Base-by-base conservation (phyloP, 2,797 vertebrate genomes). In the Sternotherus odoratus region DNA sequence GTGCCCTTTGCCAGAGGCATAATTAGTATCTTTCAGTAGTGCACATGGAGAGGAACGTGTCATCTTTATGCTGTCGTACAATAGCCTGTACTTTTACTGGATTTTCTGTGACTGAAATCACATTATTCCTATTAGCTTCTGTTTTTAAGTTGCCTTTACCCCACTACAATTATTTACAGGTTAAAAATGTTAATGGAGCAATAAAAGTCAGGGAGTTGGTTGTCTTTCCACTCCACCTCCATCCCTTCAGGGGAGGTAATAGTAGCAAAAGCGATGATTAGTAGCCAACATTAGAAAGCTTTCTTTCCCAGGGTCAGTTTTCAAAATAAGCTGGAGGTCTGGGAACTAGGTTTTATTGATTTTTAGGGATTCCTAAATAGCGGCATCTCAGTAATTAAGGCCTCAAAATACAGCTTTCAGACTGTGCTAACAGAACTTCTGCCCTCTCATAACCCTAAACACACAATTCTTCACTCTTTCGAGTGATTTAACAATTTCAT, bases 281-380 rank as follows among this genome's bases (percentile, higher is more conserved):
- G 92, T 54, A 93, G 88, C 46, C 66, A 94, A 57, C 88, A 89
- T 96, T 80, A 93, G 94, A 93, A 89, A 87, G 83, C 90, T 96
- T 96, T 97, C 90, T 96, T 96, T 97, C 95, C 95, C 92, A 53
- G 95, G 93, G 94, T 93, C 91, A 89, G 8, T 95, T 96, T 96
- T 92, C 85, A 96, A 96, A 96, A 95, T 96, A 96, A 95, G 79
- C 21, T 0, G 1, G 60, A 88, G 86, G 91, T 93, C 79, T 91
- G 92, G 91, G 97, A 93, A 49, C 82, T 79, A 74, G 26, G 12
- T 97, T 91, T 85, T 94, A 77, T 93, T 93, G 92, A 93, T 82
- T 96, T 95, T 86, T 66, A 93, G 79, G 81, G 86, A 74, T 94
- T 92, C 81, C 93, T 91, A 92, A 95, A 94, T 94, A 91, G 87